Conservation (phyloP, 2,797 vertebrate species). For the Urosaurus nigricauda region DNA sequence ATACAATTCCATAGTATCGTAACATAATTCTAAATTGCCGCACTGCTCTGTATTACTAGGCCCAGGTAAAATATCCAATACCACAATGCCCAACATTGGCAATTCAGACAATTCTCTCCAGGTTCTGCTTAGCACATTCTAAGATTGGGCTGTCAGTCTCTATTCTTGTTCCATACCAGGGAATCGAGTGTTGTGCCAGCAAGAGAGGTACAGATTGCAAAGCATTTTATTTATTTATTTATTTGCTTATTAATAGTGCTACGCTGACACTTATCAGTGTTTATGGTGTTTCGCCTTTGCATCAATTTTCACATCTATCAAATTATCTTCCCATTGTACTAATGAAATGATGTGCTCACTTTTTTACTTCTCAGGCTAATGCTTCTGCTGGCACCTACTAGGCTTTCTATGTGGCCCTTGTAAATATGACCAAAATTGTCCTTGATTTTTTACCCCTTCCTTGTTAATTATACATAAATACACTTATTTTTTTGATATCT, state of each 20-base stretch:
- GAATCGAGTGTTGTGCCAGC: conserved; percentile 4
- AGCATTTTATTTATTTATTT: neutral
- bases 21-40: neutral
- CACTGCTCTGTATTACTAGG: neutral
- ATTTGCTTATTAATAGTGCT: neutral
- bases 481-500: conserved; percentile 11
- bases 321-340: conserved; percentile 18
- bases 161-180: neutral
- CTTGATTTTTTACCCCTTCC: neutral
- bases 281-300: neutral
- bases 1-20: neutral
- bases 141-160: neutral
- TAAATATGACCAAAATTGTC: conserved; percentile 1
- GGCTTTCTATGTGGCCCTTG: neutral
- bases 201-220: neutral
- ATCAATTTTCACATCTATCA: conserved; percentile 29
- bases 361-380: neutral
- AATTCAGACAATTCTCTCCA: neutral
- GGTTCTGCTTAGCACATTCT: neutral
- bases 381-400: conserved; percentile 9
- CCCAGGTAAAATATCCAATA: neutral
- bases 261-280: neutral
- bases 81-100: neutral
- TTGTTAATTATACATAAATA: conserved; percentile 4
- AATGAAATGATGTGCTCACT: conserved; percentile 7